These are phyloP conservation scores for Apodemus speciosus DNA, from an alignment of 2,113 vertebrate species.

Conservation along the genomic window DNA sequence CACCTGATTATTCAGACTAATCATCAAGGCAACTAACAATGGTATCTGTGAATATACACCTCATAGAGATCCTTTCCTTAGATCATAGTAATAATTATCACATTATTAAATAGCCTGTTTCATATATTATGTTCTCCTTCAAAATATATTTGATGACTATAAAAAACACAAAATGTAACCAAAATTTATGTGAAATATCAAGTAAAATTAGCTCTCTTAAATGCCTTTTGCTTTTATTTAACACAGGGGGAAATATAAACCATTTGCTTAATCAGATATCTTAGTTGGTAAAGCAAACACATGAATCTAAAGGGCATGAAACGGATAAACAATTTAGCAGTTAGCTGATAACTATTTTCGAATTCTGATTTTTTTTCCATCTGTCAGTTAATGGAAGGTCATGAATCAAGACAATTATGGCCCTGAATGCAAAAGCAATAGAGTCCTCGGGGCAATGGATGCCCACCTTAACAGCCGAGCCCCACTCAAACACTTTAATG, in stretches of 20 bases:
- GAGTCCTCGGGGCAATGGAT: not conserved
- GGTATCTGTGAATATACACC: slow-evolving; percentile 23
- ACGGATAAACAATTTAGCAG: not conserved
- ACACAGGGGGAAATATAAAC: not conserved
- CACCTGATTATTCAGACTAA: not conserved
- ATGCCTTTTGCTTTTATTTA: slow-evolving; percentile 4
- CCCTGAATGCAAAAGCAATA: not conserved
- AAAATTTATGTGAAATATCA: slow-evolving; percentile 30
- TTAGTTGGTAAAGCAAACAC: slow-evolving; percentile 33
- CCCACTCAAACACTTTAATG: not conserved
- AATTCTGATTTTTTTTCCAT: not conserved
- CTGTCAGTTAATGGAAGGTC: not conserved
- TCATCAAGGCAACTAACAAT: not conserved
- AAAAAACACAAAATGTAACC: slow-evolving; percentile 48
- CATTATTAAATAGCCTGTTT: slow-evolving; percentile 14
- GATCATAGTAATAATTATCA: not conserved
- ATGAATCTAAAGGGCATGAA: not conserved
- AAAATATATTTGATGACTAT: slow-evolving; percentile 28
- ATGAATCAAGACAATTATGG: not conserved
- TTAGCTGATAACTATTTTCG: not conserved
- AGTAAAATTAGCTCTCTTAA: slow-evolving; percentile 37
- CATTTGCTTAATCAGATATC: slow-evolving; percentile 29
- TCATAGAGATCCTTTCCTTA: slow-evolving; percentile 18
- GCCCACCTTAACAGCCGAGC: not conserved
- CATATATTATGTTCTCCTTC: slow-evolving; percentile 12